phyloP scores from a whole-genome alignment of 2,113 vertebrate genomes.

The Loxodonta africana region DNA sequence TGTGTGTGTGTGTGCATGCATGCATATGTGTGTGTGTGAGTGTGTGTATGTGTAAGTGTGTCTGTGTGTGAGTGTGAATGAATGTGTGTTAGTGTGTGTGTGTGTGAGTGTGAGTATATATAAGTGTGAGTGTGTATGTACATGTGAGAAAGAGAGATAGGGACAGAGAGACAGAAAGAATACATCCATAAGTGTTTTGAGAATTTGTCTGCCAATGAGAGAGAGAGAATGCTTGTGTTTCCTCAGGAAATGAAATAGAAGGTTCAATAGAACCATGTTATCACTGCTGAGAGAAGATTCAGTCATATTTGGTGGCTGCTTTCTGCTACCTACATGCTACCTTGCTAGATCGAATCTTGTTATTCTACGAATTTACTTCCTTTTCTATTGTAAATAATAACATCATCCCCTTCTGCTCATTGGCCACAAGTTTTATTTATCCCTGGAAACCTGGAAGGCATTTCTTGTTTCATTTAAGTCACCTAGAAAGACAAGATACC shows the following conservation, averaged over 20 bases:
- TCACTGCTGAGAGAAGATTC: background rate
- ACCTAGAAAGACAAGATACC: background rate
- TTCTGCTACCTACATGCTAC: conserved; percentile 60
- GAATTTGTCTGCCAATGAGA: background rate
- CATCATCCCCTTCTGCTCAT: background rate
- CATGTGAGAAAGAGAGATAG: background rate
- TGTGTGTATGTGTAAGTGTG: background rate
- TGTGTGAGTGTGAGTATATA: background rate
- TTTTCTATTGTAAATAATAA: conserved; percentile 63
- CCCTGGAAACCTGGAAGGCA: conserved; percentile 50
- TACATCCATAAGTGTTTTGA: background rate
- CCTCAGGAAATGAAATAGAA: conserved; percentile 72
- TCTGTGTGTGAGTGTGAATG: background rate
- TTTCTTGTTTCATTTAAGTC: conserved; percentile 64
- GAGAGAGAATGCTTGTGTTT: conserved; percentile 34
- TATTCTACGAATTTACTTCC: background rate
- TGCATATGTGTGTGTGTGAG: background rate
- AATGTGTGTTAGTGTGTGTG: background rate
- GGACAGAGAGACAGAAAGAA: background rate
- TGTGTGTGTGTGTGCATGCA: background rate
- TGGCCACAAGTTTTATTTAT: conserved; percentile 34
- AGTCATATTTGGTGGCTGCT: conserved; percentile 41
- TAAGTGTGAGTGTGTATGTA: background rate
- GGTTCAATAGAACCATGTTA: conserved; percentile 68
- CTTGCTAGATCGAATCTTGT: conserved; percentile 46